Evolutionary conservation across 2,888 invertebrate species (phyloP), one percentile per base, ranked within the genome.

Genomic region (Arrhopalites spinosus): DNA sequence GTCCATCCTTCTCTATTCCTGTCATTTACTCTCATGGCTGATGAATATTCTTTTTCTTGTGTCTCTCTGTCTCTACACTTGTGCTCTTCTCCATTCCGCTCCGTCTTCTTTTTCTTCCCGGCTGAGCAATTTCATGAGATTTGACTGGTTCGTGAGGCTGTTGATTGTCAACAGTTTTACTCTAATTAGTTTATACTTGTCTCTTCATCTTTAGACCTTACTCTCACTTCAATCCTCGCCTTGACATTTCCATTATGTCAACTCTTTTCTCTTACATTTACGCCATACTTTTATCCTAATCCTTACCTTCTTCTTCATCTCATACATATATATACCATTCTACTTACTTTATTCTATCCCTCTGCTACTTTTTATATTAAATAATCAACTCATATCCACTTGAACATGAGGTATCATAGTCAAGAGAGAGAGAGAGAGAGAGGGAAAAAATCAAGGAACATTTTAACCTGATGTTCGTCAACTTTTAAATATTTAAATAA

Each of bases 101-200:
- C n/a, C 15, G 53, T 59, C 59, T 59, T 59, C 36, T 36, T 36
- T 61, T 53, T 36, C 43, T 56, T 71, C 56, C 53, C 56, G 69
- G 69, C 50, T 69, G 53, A 23, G 43, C 56, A 59, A 71, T 71
- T 71, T 61, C 71, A 61, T 59, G 59, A 71, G 71, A 71, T 71
- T 30, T 71, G 71, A 71, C 71, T 29, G 53, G 30, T 45, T 71
- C 71, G 20, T 17, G 30, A 61, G 71, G 27, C 59, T 71, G 71
- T 71, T 71, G 71, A 71, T 71, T 71, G 71, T 71, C 71, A 71
- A 71, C 71, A 71, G 71, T 59, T 61, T 71, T 59, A 71, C 59
- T 71, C 59, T 71, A 71, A 71, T 71, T 71, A 71, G 71, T 71
- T 61, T 43, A 30, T 66, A 66, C 66, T 64, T 64, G n/a, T 64